Base-by-base conservation (phyloP, 2,113 vertebrate genomes). In the Ciconia boyciana region DNA sequence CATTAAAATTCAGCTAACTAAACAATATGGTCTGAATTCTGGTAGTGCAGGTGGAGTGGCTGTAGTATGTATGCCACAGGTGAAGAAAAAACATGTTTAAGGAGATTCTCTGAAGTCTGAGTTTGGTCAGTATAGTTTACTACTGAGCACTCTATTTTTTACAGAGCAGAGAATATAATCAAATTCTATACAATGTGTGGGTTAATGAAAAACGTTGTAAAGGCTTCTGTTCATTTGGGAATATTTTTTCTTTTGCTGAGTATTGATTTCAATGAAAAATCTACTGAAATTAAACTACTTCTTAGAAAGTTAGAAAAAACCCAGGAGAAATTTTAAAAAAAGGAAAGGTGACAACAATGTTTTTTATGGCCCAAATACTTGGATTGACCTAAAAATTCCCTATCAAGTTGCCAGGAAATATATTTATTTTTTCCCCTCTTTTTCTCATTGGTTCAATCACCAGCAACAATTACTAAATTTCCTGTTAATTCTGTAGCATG, bases 341-440 rank as follows among this genome's bases (percentile, higher is more conserved):
- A 15, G 9, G 10, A 64, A 54, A 65, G 1, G 71, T 26, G 25
- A 18, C 3, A 61, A 11, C 11, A 49, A 3, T 31, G 7, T 9
- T 65, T 2, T 51, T 74, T 57, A 57, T 69, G 15, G 10, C 9
- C 32, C 26, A 83, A 71, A 39, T 57, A 49, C 6, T 19, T 48
- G 10, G 3, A 60, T 29, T 65, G 17, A 77, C 12, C 26, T 64
- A 60, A 83, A 82, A 60, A 26, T 57, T 66, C 6, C 6, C 7
- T 51, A 16, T 46, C 8, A 36, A n/a, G 3, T 36, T 34, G n/a
- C 43, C 32, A 65, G 44, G 19, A 81, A 69, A 51, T 62, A 29
- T 4, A 11, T 41, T 9, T 55, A 2, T 39, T 2, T 61, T 26
- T 26, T 8, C 2, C 2, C 1, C 0, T 2, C 19, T 7, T 2